Evolutionary conservation across 2,797 vertebrate genomes (phyloP).

Genomic region (Channallabes apus): DNA sequence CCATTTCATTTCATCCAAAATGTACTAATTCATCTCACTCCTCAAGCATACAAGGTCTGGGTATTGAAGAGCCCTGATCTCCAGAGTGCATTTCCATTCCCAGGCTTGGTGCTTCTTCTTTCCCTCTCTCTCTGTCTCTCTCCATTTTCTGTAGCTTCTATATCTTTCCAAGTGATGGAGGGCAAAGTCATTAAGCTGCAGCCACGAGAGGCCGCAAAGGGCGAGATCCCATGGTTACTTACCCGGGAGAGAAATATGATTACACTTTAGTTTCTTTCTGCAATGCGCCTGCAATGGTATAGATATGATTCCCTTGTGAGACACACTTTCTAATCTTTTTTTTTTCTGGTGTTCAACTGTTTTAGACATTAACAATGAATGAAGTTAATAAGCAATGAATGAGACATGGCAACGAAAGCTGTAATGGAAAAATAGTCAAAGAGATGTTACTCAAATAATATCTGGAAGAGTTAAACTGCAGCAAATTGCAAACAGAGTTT

Average conservation of each 20-base stretch:
- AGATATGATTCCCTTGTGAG: constrained; percentile 14
- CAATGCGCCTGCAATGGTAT: neutral
- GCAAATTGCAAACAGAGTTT: neutral
- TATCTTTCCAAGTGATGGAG: constrained; percentile 47
- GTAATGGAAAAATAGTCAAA: no score
- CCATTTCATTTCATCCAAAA: constrained; percentile 36
- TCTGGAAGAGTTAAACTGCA: neutral
- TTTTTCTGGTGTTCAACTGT: neutral
- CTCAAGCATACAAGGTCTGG: constrained; percentile 53
- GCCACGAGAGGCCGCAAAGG: constrained; percentile 35
- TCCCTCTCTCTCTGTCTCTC: constrained; percentile 25
- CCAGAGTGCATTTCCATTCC: constrained; percentile 45
- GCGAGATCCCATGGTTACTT: constrained; percentile 29
- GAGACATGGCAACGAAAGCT: no score
- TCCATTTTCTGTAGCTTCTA: constrained; percentile 48
- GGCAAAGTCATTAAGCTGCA: constrained; percentile 53
- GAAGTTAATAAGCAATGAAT: neutral
- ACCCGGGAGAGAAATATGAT: constrained; percentile 40
- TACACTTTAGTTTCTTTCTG: constrained; percentile 28
- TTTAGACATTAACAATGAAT: neutral
- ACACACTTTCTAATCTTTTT: constrained; percentile 16
- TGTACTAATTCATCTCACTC: constrained; percentile 54
- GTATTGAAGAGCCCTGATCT: constrained; percentile 49
- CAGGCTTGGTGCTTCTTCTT: constrained; percentile 19
- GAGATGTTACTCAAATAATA: neutral